Evolutionary conservation across 2,113 vertebrate species (phyloP).

Genomic region (Nansenia antarctica): DNA sequence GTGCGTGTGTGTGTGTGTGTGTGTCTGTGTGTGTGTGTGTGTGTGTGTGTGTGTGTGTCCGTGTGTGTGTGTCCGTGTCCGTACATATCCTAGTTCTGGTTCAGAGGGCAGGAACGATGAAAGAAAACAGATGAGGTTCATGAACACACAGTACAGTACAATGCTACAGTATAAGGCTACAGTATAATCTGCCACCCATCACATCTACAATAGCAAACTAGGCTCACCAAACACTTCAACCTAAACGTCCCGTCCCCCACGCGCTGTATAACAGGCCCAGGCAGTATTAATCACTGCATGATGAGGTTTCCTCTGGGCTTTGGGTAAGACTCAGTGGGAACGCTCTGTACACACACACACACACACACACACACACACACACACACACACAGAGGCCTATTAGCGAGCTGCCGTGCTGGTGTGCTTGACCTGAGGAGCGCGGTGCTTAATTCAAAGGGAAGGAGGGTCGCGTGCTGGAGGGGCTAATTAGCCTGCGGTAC

Average conservation of each 20-base stretch:
- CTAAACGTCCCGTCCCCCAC: no score
- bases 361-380: no score
- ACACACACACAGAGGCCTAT: constrained; percentile 45
- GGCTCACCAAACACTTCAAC: no score
- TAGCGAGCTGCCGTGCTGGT: constrained; percentile 46
- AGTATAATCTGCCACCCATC: no score
- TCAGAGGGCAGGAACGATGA: no score
- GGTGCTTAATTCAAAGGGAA: constrained; percentile 48
- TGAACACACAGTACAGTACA: no score
- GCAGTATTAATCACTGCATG: constrained; percentile 45
- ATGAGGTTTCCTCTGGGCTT: constrained; percentile 48
- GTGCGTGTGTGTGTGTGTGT: constrained; percentile 7
- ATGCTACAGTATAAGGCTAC: no score
- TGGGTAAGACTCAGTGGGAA: neutral
- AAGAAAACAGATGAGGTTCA: no score
- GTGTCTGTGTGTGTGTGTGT: neutral
- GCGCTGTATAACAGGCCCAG: no score
- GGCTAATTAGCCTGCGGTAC: constrained; percentile 47
- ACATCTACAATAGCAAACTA: no score
- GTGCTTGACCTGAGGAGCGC: constrained; percentile 41
- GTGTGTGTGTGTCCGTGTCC: no score
- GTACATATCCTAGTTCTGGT: no score
- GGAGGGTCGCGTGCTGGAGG: constrained; percentile 27
- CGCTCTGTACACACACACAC: constrained; percentile 1
- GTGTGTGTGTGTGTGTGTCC: neutral